These are phyloP conservation scores for Hyphantria cunea DNA, from an alignment of 1,140 invertebrate species.

Conservation along the genomic window DNA sequence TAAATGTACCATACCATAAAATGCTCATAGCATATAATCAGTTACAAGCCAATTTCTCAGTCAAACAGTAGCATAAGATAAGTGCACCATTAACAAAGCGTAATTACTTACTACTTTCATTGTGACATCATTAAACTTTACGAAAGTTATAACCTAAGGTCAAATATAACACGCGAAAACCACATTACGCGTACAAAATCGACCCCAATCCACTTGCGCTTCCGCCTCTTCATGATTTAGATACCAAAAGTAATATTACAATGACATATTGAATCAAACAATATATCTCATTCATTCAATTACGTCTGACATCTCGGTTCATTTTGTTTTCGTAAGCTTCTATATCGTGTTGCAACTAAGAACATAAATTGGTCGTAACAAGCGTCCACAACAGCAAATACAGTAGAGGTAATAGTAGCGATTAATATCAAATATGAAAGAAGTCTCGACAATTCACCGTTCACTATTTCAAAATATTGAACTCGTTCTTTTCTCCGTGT, in stretches of 20 bases:
- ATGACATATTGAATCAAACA: slow-evolving; percentile 6
- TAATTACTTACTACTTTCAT: too few relatives aligned
- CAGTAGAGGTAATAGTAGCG: slow-evolving; percentile 31
- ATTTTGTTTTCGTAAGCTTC: slow-evolving; percentile 9
- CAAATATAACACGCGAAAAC: background rate
- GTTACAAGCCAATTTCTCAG: too few relatives aligned
- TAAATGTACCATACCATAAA: too few relatives aligned
- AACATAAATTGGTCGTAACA: slow-evolving; percentile 16
- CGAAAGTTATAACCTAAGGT: background rate
- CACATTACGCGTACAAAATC: background rate
- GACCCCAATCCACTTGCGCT: background rate
- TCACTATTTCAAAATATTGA: slow-evolving; percentile 53
- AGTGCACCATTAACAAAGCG: too few relatives aligned
- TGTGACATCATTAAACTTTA: too few relatives aligned
- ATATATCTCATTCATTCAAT: slow-evolving; percentile 25
- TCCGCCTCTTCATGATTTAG: background rate
- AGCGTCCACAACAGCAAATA: slow-evolving; percentile 1
- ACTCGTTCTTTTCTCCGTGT: slow-evolving; percentile 29
- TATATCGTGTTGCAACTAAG: slow-evolving; percentile 8
- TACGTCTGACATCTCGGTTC: slow-evolving; percentile 17
- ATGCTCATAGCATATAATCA: too few relatives aligned
- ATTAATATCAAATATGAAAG: slow-evolving; percentile 53
- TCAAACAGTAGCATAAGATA: too few relatives aligned
- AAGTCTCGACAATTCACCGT: slow-evolving; percentile 37
- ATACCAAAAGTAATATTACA: background rate